Conservation (phyloP, 2,797 vertebrate species). For the Adelosebastes latens region DNA sequence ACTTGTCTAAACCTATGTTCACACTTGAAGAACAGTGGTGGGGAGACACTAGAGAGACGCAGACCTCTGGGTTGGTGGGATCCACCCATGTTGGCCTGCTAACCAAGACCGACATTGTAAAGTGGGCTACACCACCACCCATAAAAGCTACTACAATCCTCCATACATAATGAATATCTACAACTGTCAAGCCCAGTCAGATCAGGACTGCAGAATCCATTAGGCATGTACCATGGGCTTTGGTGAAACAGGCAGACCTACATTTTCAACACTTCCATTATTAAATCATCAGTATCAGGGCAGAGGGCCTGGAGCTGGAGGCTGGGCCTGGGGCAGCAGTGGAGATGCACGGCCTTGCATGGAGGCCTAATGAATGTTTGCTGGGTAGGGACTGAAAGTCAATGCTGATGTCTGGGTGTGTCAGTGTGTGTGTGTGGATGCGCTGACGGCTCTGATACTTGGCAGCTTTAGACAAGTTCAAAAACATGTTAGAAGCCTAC, state of each 20-base stretch:
- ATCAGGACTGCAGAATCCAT: constrained; percentile 76
- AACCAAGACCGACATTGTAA: constrained; percentile 78
- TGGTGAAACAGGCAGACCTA: constrained; percentile 80
- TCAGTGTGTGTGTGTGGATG: not conserved
- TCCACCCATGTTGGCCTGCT: constrained; percentile 60
- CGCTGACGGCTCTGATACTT: not conserved
- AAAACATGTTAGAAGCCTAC: not conserved
- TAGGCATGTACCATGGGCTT: constrained; percentile 79
- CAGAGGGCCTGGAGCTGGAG: constrained; percentile 68
- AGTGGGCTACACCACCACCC: constrained; percentile 76
- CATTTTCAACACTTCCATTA: constrained; percentile 81
- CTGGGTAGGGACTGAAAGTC: constrained; percentile 43
- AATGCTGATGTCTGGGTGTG: constrained; percentile 28
- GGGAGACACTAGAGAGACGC: constrained; percentile 54
- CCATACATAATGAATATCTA: constrained; percentile 85
- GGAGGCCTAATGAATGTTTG: constrained; percentile 67
- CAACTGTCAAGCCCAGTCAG: constrained; percentile 80
- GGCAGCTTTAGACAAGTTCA: constrained; percentile 11
- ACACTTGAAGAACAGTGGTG: constrained; percentile 61
- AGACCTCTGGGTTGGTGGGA: constrained; percentile 61
- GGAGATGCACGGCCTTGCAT: constrained; percentile 60
- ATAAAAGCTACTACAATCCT: constrained; percentile 82
- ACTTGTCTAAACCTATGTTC: constrained; percentile 75
- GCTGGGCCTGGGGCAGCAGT: constrained; percentile 69
- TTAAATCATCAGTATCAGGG: constrained; percentile 81